Conservation (phyloP, 2,113 vertebrate genomes). For the Cardinalis cardinalis region DNA sequence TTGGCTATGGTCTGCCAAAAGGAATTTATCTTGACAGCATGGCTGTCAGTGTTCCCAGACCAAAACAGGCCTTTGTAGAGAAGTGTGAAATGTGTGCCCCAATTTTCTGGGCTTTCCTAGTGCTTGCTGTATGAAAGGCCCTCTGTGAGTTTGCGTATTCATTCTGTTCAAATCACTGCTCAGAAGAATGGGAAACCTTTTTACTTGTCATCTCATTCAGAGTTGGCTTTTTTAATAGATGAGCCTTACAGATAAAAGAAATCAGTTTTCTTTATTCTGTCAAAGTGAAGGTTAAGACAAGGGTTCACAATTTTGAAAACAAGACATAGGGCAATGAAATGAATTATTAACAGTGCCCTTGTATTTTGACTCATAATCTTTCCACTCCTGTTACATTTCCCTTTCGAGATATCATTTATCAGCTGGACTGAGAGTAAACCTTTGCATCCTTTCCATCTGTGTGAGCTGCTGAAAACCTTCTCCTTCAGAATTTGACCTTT, state of each 20-base stretch:
- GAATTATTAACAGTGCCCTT: constrained; percentile 35
- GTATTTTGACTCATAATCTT: constrained; percentile 10
- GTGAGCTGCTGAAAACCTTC: not conserved
- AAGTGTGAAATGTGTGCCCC: not conserved
- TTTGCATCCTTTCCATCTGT: not conserved
- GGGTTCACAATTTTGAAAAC: constrained; percentile 14
- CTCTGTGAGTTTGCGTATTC: constrained; percentile 3
- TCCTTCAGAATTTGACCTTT: not conserved
- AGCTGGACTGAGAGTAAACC: not conserved
- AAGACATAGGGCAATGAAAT: constrained; percentile 2
- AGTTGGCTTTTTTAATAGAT: not conserved
- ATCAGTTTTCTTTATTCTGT: constrained; percentile 18
- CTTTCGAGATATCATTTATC: not conserved
- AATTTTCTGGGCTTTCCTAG: constrained; percentile 5
- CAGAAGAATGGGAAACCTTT: not conserved
- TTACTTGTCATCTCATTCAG: not conserved
- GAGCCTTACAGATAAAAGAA: not conserved
- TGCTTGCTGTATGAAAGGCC: not conserved
- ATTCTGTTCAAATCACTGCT: not conserved
- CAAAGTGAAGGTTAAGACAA: constrained; percentile 31
- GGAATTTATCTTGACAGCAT: not conserved
- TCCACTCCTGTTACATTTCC: not conserved
- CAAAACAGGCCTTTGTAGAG: not conserved
- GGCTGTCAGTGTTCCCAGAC: not conserved
- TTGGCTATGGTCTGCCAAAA: not conserved